A percentile compares a stretch with the other conserved stretches of the same genome.
Conservation (phyloP, 2,797 vertebrate species). For the Petrocephalus sullivani region DNA sequence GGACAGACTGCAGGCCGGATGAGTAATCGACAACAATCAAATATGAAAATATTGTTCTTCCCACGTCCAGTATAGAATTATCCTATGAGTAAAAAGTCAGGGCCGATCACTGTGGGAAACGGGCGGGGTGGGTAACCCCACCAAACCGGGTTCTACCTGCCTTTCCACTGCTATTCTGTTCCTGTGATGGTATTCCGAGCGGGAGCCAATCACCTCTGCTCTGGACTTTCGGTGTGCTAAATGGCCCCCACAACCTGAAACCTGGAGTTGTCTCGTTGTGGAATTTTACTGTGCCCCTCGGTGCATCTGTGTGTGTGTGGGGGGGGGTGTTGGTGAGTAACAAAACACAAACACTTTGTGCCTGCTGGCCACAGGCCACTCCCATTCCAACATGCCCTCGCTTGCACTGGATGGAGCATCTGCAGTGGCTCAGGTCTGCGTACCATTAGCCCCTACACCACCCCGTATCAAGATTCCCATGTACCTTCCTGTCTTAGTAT, state of each 20-base stretch:
- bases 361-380: neutral
- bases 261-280: neutral
- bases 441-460: neutral
- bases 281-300: conserved; percentile 1
- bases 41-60: conserved; percentile 23
- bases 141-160: neutral
- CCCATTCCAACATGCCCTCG: neutral
- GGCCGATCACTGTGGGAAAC: neutral
- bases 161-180: neutral
- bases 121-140: neutral
- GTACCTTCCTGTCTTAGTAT: neutral
- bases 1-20: conserved; percentile 5
- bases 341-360: neutral
- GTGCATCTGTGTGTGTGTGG: neutral
- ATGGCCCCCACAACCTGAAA: neutral
- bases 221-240: neutral
- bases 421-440: neutral
- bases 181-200: neutral
- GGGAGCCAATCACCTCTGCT: neutral
- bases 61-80: conserved; percentile 18
- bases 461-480: neutral
- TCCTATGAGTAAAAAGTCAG: neutral
- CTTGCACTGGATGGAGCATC: neutral
- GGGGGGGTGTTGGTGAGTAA: neutral
- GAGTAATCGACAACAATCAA: conserved; percentile 8